phyloP scores from a whole-genome alignment of 2,888 invertebrate genomes.

The Mesochorus sp. region DNA sequence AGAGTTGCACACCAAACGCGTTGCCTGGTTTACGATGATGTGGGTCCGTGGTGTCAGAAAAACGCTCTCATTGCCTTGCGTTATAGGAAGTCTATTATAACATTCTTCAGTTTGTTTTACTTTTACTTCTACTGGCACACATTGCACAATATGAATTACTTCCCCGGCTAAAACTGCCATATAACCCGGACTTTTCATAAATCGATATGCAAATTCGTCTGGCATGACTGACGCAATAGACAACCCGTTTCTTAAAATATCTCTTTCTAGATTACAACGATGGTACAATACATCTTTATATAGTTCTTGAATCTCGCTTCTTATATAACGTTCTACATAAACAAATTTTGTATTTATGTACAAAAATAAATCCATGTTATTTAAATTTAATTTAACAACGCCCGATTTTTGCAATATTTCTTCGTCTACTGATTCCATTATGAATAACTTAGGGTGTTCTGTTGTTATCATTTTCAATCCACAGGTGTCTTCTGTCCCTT shows the following conservation, averaged over 20 bases:
- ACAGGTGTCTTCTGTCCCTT: background rate
- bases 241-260: background rate
- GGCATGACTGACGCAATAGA: background rate
- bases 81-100: background rate
- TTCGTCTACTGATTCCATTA: background rate
- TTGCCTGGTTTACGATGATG: background rate
- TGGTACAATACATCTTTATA: background rate
- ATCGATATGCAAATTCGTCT: constrained; percentile 12
- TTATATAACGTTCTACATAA: background rate
- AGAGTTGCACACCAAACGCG: background rate
- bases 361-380: background rate
- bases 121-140: background rate
- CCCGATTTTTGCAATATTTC: background rate
- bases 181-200: constrained; percentile 18
- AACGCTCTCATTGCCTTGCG: background rate
- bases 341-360: background rate
- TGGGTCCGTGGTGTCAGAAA: background rate
- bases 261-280: background rate
- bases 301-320: background rate
- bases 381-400: background rate
- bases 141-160: background rate
- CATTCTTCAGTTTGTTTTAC: background rate
- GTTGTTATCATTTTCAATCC: background rate
- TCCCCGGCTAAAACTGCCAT: constrained; percentile 13
- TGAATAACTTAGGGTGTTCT: constrained; percentile 1